These are phyloP conservation scores for Rhynchotus rufescens DNA, from an alignment of 2,797 vertebrate species.

Conservation along the genomic window DNA sequence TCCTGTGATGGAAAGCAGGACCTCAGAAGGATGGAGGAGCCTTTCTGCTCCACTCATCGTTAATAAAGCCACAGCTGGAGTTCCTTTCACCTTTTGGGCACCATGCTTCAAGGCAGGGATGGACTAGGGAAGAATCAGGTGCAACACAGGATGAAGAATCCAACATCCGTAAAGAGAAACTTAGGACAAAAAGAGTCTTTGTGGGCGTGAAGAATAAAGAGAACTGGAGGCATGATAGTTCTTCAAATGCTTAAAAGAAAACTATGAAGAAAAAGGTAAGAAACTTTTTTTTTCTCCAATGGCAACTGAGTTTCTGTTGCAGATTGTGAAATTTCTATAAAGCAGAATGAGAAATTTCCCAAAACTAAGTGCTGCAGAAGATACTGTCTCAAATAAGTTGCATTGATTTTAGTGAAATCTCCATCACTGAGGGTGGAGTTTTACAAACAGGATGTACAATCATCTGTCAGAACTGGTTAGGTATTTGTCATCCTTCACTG, in stretches of 20 bases:
- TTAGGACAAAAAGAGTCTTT: neutral
- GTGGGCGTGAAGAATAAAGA: neutral
- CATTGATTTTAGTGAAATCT: neutral
- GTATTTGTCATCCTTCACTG: constrained; percentile 18
- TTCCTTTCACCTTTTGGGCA: neutral
- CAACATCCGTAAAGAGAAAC: neutral
- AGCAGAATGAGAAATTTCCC: neutral
- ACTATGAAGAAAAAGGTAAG: neutral
- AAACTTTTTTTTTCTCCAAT: neutral
- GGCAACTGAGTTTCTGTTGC: neutral
- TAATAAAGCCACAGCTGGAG: neutral
- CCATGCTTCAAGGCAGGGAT: neutral
- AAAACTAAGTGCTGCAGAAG: neutral
- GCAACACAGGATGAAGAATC: neutral
- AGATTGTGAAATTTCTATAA: neutral
- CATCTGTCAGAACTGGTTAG: neutral
- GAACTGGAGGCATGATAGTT: neutral
- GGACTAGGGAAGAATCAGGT: neutral
- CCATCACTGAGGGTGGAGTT: neutral
- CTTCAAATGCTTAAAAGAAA: neutral
- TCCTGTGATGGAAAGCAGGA: neutral
- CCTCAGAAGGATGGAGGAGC: neutral
- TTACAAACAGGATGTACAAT: neutral
- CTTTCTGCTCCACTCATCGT: neutral
- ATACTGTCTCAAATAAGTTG: neutral